Base-by-base conservation (phyloP, 1,140 invertebrate species). In the Euura saliciscinereae region DNA sequence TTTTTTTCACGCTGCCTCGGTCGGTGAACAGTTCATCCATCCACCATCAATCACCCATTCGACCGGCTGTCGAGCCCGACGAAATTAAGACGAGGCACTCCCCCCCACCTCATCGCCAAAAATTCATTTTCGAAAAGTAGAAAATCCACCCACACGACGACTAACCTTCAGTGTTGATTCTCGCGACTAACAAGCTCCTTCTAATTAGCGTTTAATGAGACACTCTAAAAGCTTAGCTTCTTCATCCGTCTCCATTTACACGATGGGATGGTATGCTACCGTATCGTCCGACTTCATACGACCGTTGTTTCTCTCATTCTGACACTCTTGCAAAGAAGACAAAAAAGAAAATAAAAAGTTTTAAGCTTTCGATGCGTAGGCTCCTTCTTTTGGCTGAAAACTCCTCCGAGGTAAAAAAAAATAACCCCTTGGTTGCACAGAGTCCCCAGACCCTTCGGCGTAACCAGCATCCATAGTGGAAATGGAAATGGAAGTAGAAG, bases 131-230 rank as follows among this genome's bases (percentile, higher is more conserved):
- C 51, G 51, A 59, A 59, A 59, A 59, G 51, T 59, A 59, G 10
- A 8, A 6, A 28, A 28, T 28, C 28, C 51, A 59, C 51, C 28
- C 68, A 28, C 51, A 72, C 46, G 45, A 71, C 70, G 43, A 45
- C 7, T 59, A 69, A 65, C 45, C n/a, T 10, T 71, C 51, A 66
- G 72, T 72, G 70, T 71, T 75, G 68, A 28, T 65, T 73, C 28
- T 28, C 67, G 68, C 75, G 72, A 74, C 74, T 75, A 77, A 77
- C 72, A 75, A 77, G 72, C 72, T 70, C 72, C 70, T 74, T 1
- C 72, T 72, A 74, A 76, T 76, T 76, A 74, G 73, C 69, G 73
- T 76, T 76, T 75, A 75, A 75, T 74, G 74, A 77, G 74, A 74
- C 74, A 72, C 72, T 73, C 75, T 70, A 75, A 75, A 73, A 75